phyloP scores from a whole-genome alignment of 2,797 vertebrate species.

The Xenops minutus region DNA sequence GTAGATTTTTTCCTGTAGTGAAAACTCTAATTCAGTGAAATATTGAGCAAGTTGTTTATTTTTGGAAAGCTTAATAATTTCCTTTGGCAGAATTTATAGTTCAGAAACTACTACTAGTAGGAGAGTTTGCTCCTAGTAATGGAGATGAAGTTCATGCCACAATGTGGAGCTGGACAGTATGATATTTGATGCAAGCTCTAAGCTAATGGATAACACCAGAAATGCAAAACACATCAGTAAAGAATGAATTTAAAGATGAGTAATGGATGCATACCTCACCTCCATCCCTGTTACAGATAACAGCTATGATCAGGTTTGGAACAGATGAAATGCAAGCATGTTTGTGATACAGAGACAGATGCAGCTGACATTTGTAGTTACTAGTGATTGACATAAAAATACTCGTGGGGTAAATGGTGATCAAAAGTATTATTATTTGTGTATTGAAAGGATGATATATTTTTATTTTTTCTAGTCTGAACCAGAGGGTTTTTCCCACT shows the following conservation, averaged over 20 bases:
- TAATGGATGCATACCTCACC: neutral
- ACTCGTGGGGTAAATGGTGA: neutral
- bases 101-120: neutral
- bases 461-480: constrained; percentile 82
- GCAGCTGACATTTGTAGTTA: neutral
- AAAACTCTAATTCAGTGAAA: neutral
- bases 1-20: neutral
- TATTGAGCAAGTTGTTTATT: neutral
- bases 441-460: neutral
- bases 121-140: neutral
- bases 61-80: neutral
- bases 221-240: neutral
- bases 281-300: neutral
- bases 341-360: neutral
- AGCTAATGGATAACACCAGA: neutral
- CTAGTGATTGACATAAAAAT: neutral
- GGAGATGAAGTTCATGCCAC: neutral
- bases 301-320: neutral
- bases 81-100: neutral
- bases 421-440: neutral
- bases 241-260: neutral
- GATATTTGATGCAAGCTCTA: neutral
- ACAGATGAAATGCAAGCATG: neutral
- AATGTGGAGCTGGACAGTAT: neutral
- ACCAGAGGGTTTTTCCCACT: constrained; percentile 97